A percentile compares a stretch with the other conserved stretches of the same genome.
These are phyloP conservation scores for Chirona hameri DNA, from an alignment of 2,888 invertebrate species.

Conservation along the genomic window DNA sequence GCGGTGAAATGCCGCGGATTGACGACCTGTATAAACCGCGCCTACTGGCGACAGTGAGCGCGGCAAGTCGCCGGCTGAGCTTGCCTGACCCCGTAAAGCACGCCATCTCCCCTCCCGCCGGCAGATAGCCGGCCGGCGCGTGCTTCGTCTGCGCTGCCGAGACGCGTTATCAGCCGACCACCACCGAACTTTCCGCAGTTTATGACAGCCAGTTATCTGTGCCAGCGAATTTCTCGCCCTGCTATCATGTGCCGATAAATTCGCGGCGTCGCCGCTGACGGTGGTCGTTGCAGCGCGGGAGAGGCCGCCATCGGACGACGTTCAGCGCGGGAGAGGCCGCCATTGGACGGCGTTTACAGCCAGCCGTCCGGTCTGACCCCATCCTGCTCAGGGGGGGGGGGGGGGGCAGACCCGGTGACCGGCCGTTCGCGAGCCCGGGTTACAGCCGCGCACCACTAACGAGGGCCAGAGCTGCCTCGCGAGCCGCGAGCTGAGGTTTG, in stretches of 20 bases:
- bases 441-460: background rate
- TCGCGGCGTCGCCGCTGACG: background rate
- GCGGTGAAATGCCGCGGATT: too few relatives aligned
- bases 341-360: background rate
- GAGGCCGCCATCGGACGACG: too few relatives aligned
- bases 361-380: background rate
- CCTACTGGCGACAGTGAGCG: background rate
- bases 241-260: constrained; percentile 13
- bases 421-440: background rate
- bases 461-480: too few relatives aligned
- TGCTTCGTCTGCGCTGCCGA: background rate
- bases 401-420: background rate
- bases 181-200: background rate
- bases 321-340: background rate
- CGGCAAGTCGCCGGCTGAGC: background rate
- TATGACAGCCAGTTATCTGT: constrained; percentile 23
- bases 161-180: background rate
- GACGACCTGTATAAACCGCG: background rate
- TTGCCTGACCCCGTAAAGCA: background rate
- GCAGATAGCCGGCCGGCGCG: background rate
- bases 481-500: too few relatives aligned
- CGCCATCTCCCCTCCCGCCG: background rate
- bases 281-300: background rate
- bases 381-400: background rate
- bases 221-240: constrained; percentile 24